Conservation (phyloP, 1,140 invertebrate species). For the Ostrea edulis region DNA sequence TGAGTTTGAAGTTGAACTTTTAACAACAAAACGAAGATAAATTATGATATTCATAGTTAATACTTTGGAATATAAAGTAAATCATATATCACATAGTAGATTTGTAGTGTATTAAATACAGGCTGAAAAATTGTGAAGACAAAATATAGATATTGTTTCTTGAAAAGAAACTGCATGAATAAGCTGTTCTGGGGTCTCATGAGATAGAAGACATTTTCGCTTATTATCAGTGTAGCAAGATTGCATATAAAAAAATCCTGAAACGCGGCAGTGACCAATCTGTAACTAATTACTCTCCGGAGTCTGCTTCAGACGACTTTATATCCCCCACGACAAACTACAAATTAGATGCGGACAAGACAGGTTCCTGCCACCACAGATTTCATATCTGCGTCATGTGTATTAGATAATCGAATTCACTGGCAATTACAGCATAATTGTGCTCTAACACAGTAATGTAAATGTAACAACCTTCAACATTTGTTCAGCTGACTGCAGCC, state of each 20-base stretch:
- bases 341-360: not conserved
- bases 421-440: not conserved
- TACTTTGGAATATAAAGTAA: too few species aligned
- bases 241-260: not conserved
- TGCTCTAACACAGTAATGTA: not conserved
- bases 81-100: too few species aligned
- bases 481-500: too few species aligned
- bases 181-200: too few species aligned
- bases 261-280: not conserved
- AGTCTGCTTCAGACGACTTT: not conserved
- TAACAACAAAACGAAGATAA: too few species aligned
- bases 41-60: too few species aligned
- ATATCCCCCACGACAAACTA: not conserved
- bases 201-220: too few species aligned
- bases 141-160: too few species aligned
- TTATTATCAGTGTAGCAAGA: not conserved
- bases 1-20: too few species aligned
- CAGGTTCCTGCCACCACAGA: not conserved
- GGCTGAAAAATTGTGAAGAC: too few species aligned
- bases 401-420: not conserved
- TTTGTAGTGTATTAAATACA: too few species aligned
- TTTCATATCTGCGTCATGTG: not conserved
- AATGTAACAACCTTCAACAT: not conserved
- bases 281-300: not conserved
- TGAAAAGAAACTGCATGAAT: too few species aligned